Percentiles rank a stretch among this genome's conserved stretches.
phyloP scores from a whole-genome alignment of 2,797 vertebrate species.

The Cuniculus paca region DNA sequence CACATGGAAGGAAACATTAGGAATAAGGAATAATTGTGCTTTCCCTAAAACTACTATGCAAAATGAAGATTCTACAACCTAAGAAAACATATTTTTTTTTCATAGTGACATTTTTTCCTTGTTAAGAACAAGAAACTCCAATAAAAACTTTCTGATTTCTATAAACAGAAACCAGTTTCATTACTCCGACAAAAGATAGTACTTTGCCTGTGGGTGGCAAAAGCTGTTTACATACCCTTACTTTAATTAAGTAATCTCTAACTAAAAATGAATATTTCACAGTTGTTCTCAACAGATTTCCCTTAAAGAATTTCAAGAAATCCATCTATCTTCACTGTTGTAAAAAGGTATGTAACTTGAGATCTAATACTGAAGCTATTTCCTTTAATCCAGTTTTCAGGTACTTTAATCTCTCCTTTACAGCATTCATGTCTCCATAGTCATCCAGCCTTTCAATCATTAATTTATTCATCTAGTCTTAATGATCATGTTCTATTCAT shows the following conservation, averaged over 20 bases:
- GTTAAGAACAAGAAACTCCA: background rate
- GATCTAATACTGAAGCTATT: slow-evolving; percentile 48
- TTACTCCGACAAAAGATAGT: slow-evolving; percentile 54
- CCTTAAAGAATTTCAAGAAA: slow-evolving; percentile 65
- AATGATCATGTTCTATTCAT: background rate
- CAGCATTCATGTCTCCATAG: background rate
- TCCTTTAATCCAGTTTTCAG: slow-evolving; percentile 50
- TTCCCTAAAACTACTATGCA: background rate
- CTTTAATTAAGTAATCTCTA: slow-evolving; percentile 78
- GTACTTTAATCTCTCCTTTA: slow-evolving; percentile 69
- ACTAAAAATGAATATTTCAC: slow-evolving; percentile 62
- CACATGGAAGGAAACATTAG: background rate
- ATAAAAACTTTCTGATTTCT: background rate
- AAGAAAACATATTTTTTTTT: slow-evolving; percentile 20
- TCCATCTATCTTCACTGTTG: slow-evolving; percentile 38
- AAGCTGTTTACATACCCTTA: slow-evolving; percentile 65
- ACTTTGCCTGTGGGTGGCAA: slow-evolving; percentile 61
- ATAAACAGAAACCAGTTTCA: slow-evolving; percentile 61
- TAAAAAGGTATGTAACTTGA: slow-evolving; percentile 53
- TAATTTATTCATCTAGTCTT: slow-evolving; percentile 59
- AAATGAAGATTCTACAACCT: background rate
- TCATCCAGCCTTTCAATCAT: slow-evolving; percentile 49
- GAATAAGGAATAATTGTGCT: background rate
- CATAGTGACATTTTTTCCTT: background rate
- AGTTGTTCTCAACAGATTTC: slow-evolving; percentile 73